phyloP scores from a whole-genome alignment of 2,888 invertebrate species.

The Drosophila mulleri region DNA sequence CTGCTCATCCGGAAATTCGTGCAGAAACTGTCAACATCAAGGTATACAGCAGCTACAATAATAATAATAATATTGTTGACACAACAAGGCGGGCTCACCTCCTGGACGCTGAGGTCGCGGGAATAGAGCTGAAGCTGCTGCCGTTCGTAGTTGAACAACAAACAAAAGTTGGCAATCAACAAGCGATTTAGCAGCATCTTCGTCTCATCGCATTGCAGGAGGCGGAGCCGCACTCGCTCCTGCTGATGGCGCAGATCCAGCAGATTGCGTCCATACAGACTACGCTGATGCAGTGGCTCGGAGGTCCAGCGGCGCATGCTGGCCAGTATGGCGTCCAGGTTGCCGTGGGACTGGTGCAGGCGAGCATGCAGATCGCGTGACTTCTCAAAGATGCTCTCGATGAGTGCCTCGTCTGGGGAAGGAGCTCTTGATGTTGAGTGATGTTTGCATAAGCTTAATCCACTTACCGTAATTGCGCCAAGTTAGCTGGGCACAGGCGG shows the following conservation, averaged over 20 bases:
- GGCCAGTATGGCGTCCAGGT: constrained; percentile 87
- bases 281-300: constrained; percentile 91
- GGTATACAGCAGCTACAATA: constrained; percentile 25
- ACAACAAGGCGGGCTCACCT: constrained; percentile 58
- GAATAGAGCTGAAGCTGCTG: constrained; percentile 66
- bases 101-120: constrained; percentile 70
- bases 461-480: constrained; percentile 93
- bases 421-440: not conserved
- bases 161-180: constrained; percentile 80
- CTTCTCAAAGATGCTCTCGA: constrained; percentile 72
- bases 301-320: constrained; percentile 90
- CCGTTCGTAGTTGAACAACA: constrained; percentile 79
- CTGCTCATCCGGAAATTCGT: constrained; percentile 83
- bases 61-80: constrained; percentile 11
- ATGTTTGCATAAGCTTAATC: not conserved
- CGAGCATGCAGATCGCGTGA: constrained; percentile 72
- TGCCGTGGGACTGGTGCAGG: constrained; percentile 86
- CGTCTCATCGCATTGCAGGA: constrained; percentile 79
- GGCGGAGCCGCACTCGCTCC: constrained; percentile 74
- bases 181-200: constrained; percentile 77
- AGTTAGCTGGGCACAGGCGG: constrained; percentile 89
- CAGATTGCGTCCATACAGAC: constrained; percentile 83
- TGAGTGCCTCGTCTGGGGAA: constrained; percentile 67
- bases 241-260: constrained; percentile 81
- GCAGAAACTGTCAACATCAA: constrained; percentile 68